Base-by-base conservation (phyloP, 2,888 invertebrate genomes). In the Gisinianus flammeolus region DNA sequence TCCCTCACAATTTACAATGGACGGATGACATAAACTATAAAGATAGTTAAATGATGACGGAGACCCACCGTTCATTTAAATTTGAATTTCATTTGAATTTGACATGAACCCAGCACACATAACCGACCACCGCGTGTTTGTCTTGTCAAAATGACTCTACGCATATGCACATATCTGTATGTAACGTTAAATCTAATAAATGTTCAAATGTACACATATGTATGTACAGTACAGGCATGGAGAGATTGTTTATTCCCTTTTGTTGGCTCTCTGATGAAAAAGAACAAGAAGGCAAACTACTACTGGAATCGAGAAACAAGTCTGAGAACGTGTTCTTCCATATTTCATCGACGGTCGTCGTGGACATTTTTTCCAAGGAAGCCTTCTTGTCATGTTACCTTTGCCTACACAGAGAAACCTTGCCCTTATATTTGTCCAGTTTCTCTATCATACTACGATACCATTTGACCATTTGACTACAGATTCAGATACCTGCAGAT, bases 251-350 rank as follows among this genome's bases (percentile, higher is more conserved):
- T 1, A 19, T 24, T 70, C 31, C 28, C 44, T 44, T 35, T 69
- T 35, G 35, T 5, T 69, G 10, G 19, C n/a, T 52, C 26, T 33
- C 22, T 31, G 8, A 31, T 30, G 31, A 31, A 33, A 33, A 22
- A 33, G 31, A 35, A 44, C n/a, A 64, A 72, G n/a, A 33, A 72
- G 72, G 58, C 24, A 69, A 28, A 28, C 28, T 31, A 74, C 76
- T 76, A 66, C 76, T 76, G 76, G 76, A 76, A 76, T 76, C 76
- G 56, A 58, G 22, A 67, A 76, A 76, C 76, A 76, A 76, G 76
- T 76, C 66, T 52, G 26, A 26, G 52, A 76, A 66, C 68, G 52
- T 76, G 76, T 76, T 68, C 68, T 54, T 24, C 56, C 76, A 76
- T 76, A 76, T 76, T 76, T 76, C 76, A 76, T 76, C 76, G 30